Conservation (phyloP, 2,888 invertebrate species). For the Nomada fucata region DNA sequence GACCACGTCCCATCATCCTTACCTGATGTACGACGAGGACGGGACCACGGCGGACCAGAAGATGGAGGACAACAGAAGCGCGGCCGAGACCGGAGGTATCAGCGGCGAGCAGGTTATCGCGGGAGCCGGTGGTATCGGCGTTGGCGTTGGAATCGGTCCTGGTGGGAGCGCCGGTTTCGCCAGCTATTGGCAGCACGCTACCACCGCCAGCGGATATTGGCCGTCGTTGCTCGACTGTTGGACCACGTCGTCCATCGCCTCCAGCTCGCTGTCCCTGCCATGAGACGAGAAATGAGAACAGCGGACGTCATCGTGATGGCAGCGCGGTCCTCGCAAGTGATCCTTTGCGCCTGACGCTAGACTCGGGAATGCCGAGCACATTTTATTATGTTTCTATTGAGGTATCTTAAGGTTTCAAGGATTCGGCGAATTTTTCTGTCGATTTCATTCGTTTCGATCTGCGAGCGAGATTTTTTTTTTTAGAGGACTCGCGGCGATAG, state of each 20-base stretch:
- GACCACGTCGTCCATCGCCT: slow-evolving; percentile 79
- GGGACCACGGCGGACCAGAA: slow-evolving; percentile 81
- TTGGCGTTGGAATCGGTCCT: slow-evolving; percentile 73
- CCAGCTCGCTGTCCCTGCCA: slow-evolving; percentile 76
- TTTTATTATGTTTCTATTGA: not conserved
- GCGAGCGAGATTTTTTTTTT: not conserved
- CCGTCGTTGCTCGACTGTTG: slow-evolving; percentile 82
- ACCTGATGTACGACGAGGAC: slow-evolving; percentile 82
- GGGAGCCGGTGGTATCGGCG: slow-evolving; percentile 66
- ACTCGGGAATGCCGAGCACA: not conserved
- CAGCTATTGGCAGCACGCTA: slow-evolving; percentile 82
- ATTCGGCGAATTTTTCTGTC: not conserved
- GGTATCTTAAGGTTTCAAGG: not conserved
- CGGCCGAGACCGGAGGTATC: slow-evolving; percentile 55
- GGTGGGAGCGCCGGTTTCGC: slow-evolving; percentile 76
- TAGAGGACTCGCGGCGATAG: not conserved
- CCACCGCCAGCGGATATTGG: slow-evolving; percentile 80
- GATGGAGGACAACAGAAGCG: slow-evolving; percentile 65
- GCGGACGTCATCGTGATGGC: slow-evolving; percentile 1
- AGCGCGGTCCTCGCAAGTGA: slow-evolving; percentile 22
- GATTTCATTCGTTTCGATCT: not conserved
- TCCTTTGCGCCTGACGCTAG: not conserved
- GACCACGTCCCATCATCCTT: slow-evolving; percentile 81
- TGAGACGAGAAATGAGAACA: slow-evolving; percentile 75
- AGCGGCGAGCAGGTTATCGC: slow-evolving; percentile 63